Percentiles rank a stretch among this genome's conserved stretches.
Evolutionary conservation across 1,140 invertebrate genomes (phyloP).

Genomic region (Ceratitis capitata): DNA sequence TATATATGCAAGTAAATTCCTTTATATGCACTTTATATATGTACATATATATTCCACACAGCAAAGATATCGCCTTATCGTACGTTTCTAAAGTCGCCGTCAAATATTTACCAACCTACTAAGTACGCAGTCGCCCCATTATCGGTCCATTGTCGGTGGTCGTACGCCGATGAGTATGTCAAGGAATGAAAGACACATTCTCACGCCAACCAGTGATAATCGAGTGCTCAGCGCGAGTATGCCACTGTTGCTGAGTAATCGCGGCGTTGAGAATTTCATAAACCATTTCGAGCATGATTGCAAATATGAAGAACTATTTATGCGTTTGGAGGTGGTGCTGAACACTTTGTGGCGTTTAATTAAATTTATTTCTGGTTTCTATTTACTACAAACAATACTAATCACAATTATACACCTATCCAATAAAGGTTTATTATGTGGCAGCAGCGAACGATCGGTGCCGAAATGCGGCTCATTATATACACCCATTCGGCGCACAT

Average conservation of each 20-base stretch:
- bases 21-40: not conserved
- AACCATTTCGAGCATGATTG: not conserved
- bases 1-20: too few relatives aligned
- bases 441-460: not conserved
- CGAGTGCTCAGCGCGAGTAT: not conserved
- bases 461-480: conserved; percentile 12
- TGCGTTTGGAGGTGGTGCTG: not conserved
- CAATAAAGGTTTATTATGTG: conserved; percentile 15
- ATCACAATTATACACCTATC: not conserved
- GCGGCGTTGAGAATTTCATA: conserved; percentile 34
- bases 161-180: not conserved
- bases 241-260: conserved; percentile 38
- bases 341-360: not conserved
- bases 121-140: not conserved
- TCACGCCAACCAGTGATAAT: not conserved
- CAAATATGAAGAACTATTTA: not conserved
- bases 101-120: not conserved
- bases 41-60: not conserved
- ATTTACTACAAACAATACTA: conserved; percentile 21
- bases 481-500: not conserved
- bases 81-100: not conserved
- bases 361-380: conserved; percentile 1
- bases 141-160: not conserved
- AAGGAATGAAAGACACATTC: not conserved
- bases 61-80: not conserved